These are phyloP conservation scores for Heliconius ismenius DNA, from an alignment of 2,888 invertebrate genomes.

Conservation along the genomic window DNA sequence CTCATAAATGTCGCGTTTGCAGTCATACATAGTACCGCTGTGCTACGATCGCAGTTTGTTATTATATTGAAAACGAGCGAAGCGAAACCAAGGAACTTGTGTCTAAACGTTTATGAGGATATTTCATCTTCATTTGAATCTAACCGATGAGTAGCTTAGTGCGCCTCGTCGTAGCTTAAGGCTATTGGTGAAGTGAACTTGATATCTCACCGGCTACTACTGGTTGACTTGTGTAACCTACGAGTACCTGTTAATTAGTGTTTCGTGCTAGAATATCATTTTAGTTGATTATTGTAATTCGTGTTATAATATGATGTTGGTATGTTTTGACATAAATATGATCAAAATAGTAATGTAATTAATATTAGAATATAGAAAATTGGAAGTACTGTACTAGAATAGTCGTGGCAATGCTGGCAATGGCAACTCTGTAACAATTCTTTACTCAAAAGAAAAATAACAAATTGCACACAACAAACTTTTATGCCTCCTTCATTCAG, in stretches of 20 bases:
- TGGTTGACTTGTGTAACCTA: not conserved
- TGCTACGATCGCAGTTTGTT: not conserved
- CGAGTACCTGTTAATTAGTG: not conserved
- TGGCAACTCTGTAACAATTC: not conserved
- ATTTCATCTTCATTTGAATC: constrained; percentile 3
- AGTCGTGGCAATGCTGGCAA: not conserved
- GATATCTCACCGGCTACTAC: not conserved
- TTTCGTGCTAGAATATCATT: not conserved
- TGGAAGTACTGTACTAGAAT: too few relatives aligned
- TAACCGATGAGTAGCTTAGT: constrained; percentile 17
- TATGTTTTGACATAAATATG: not conserved
- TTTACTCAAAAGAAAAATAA: constrained; percentile 2
- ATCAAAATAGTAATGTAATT: too few relatives aligned
- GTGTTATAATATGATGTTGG: not conserved
- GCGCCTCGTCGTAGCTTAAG: constrained; percentile 17
- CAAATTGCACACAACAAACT: constrained; percentile 4
- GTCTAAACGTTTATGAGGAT: not conserved
- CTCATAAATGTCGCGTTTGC: too few relatives aligned
- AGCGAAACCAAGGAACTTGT: not conserved
- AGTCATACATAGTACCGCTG: too few relatives aligned
- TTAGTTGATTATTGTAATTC: not conserved
- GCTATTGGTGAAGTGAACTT: constrained; percentile 1
- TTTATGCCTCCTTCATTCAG: constrained; percentile 4
- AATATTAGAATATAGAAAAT: too few relatives aligned
- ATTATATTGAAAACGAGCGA: too few relatives aligned